These are phyloP conservation scores for Lepidonotus clava DNA, from an alignment of 2,888 invertebrate species.

Conservation along the genomic window DNA sequence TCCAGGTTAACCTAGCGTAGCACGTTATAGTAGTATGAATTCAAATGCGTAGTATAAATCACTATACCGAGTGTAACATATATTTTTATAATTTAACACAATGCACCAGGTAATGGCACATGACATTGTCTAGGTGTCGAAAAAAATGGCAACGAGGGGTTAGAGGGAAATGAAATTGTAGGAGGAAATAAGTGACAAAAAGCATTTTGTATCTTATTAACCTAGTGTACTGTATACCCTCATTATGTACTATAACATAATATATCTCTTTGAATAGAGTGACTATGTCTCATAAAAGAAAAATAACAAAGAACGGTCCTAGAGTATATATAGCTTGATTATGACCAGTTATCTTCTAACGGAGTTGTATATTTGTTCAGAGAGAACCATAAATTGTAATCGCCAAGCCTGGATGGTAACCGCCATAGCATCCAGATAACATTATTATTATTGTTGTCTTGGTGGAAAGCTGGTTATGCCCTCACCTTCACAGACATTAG, in stretches of 20 bases:
- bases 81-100: constrained; percentile 41
- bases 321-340: neutral
- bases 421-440: neutral
- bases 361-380: constrained; percentile 43
- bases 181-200: constrained; percentile 17
- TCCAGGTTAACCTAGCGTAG: neutral
- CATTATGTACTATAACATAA: constrained; percentile 2
- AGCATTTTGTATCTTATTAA: constrained; percentile 42
- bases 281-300: constrained; percentile 7
- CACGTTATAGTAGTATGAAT: neutral
- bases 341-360: neutral
- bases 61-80: constrained; percentile 8
- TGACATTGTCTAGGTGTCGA: too few species aligned
- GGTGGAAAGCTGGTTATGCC: neutral
- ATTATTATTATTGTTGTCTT: neutral
- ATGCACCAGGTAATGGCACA: neutral
- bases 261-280: neutral
- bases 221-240: constrained; percentile 15
- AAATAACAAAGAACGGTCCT: neutral
- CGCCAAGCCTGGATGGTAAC: neutral
- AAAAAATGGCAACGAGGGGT: neutral
- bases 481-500: neutral
- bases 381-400: too few species aligned
- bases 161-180: neutral
- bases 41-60: constrained; percentile 4